phyloP scores from a whole-genome alignment of 2,113 vertebrate genomes.

The Toxotes chatareus region DNA sequence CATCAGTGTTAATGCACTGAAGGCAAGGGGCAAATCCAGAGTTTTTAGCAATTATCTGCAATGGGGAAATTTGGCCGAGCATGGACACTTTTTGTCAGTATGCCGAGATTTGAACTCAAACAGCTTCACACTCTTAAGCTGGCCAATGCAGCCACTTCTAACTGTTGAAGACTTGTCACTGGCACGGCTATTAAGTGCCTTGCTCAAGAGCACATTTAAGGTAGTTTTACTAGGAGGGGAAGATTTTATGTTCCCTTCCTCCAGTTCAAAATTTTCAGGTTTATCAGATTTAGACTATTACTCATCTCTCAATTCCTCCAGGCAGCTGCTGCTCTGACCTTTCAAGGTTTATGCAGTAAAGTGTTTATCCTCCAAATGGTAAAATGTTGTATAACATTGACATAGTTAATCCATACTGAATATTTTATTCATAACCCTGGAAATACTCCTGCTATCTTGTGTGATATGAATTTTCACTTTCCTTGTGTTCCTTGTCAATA shows the following conservation, averaged over 20 bases:
- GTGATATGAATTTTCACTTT: slow-evolving; percentile 26
- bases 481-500: slow-evolving; percentile 14
- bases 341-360: slow-evolving; percentile 54
- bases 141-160: not conserved
- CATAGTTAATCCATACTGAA: slow-evolving; percentile 51
- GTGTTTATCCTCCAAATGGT: slow-evolving; percentile 50
- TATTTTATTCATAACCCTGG: slow-evolving; percentile 53
- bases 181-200: slow-evolving; percentile 1
- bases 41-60: slow-evolving; percentile 36
- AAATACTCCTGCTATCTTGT: slow-evolving; percentile 36
- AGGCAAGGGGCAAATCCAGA: slow-evolving; percentile 40
- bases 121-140: not conserved
- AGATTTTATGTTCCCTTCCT: slow-evolving; percentile 16
- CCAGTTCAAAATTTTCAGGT: slow-evolving; percentile 26
- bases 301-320: slow-evolving; percentile 21
- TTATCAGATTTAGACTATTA: slow-evolving; percentile 33
- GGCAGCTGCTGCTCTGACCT: slow-evolving; percentile 51
- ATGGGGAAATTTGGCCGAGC: slow-evolving; percentile 18
- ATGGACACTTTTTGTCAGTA: not conserved
- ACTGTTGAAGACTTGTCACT: not conserved
- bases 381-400: slow-evolving; percentile 35
- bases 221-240: slow-evolving; percentile 15
- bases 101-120: not conserved
- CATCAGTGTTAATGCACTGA: slow-evolving; percentile 63
- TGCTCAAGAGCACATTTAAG: slow-evolving; percentile 37